Percentiles rank a stretch among this genome's conserved stretches.
Evolutionary conservation across 2,797 vertebrate species (phyloP).

Genomic region (Thripadectes ignobilis): DNA sequence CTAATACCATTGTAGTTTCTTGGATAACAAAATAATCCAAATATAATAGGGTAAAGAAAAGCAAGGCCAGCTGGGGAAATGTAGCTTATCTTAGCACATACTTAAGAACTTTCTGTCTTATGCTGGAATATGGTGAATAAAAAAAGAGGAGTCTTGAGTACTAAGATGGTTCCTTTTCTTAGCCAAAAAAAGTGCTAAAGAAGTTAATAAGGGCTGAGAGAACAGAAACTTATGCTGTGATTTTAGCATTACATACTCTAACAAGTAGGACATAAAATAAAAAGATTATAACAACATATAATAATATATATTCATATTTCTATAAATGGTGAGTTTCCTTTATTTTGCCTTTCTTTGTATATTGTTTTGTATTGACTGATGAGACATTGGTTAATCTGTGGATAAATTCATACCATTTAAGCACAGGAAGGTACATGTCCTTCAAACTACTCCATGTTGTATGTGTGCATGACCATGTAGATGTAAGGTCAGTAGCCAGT

Average conservation of each 20-base stretch:
- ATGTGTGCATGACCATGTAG: not conserved
- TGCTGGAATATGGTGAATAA: not conserved
- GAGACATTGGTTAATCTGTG: not conserved
- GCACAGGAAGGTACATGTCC: not conserved
- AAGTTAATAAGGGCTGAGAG: not conserved
- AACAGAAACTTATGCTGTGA: not conserved
- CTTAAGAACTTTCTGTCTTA: not conserved
- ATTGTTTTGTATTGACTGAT: not conserved
- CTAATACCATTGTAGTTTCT: not conserved
- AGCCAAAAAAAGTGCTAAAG: not conserved
- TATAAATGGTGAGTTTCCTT: not conserved
- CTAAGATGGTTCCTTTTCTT: not conserved
- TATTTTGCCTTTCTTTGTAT: not conserved
- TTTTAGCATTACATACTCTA: not conserved
- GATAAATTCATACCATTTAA: not conserved
- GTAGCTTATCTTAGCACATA: not conserved
- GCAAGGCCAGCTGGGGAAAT: not conserved
- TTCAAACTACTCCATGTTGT: not conserved
- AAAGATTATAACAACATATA: not conserved
- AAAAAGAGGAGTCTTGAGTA: not conserved
- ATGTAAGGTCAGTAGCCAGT: not conserved
- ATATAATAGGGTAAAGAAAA: not conserved
- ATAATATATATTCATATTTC: not conserved
- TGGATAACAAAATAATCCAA: not conserved
- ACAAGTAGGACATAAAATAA: not conserved